Evolutionary conservation across 2,113 vertebrate species (phyloP), one percentile per base, ranked within the genome.

Genomic region (human): DNA sequence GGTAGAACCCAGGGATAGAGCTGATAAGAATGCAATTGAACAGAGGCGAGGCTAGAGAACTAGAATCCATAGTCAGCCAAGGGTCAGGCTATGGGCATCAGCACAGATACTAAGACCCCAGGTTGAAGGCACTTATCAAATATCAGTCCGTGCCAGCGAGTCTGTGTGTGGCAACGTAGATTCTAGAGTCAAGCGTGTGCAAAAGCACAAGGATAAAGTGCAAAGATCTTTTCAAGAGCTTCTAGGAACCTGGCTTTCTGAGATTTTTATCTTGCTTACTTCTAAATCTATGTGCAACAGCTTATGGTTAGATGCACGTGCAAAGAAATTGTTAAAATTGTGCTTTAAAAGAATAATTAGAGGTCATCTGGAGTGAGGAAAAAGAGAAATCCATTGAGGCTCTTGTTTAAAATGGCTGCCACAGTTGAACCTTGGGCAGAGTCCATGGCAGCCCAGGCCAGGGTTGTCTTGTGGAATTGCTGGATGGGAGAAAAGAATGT

Each of bases 331-430:
- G 48, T 38, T 86, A 61, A 45, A 85, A 82, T 35, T n/a, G 13
- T 17, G 0, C 17, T 22, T 38, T 1, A 17, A 43, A 89, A 87
- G 30, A 89, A 68, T 14, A 35, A 22, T 20, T 16, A 38, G 59
- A 40, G 20, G n/a, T 66, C 43, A 35, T 18, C 11, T 22, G 7
- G 59, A 76, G 25, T 14, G 35, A 59, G 22, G 0, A 30, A 32
- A 27, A 17, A 40, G 30, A 18, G 23, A 20, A 66, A 20, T 0
- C 3, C 43, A 0, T 0, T 13, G 48, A 30, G 40, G 14, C 13
- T 66, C 35, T 45, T 55, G 32, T 43, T 66, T 35, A 30, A 78
- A 22, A 18, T 0, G 3, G 22, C 11, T 0, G 1, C 20, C 95
- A 12, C 14, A 12, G n/a, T 27, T n/a, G 43, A 43, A 11, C 35